Evolutionary conservation across 2,113 vertebrate genomes (phyloP).

Genomic region (Calyptommatus sinebrachiatus): DNA sequence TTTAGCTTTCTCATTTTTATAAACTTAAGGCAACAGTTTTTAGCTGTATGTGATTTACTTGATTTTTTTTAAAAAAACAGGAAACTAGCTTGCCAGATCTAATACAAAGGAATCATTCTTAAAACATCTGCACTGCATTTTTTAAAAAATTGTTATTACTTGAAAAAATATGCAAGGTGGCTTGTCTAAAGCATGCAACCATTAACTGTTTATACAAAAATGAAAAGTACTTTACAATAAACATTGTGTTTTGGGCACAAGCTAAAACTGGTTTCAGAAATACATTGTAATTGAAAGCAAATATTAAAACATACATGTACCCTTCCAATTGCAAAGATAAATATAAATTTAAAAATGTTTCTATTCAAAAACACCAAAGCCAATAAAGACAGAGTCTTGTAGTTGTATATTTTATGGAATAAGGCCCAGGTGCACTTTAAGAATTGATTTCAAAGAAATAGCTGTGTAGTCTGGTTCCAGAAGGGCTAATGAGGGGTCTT

Average conservation of each 20-base stretch:
- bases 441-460: neutral
- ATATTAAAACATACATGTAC: neutral
- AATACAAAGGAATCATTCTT: constrained; percentile 31
- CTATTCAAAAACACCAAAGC: neutral
- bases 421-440: neutral
- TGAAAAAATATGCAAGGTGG: constrained; percentile 52
- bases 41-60: constrained; percentile 7
- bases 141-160: constrained; percentile 35
- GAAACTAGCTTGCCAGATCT: constrained; percentile 9
- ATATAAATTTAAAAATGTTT: neutral
- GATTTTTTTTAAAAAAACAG: neutral
- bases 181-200: constrained; percentile 51
- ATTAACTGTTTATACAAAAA: constrained; percentile 37
- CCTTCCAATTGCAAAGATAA: neutral
- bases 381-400: neutral
- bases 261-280: neutral
- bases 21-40: constrained; percentile 26
- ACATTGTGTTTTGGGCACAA: constrained; percentile 30
- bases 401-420: neutral
- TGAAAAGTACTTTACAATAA: constrained; percentile 61
- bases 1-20: constrained; percentile 25
- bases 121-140: constrained; percentile 28
- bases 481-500: too few species aligned
- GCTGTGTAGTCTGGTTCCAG: too few species aligned
- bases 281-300: neutral